Evolutionary conservation across 2,113 vertebrate species (phyloP).

Genomic region (Aspiorhynchus laticeps): DNA sequence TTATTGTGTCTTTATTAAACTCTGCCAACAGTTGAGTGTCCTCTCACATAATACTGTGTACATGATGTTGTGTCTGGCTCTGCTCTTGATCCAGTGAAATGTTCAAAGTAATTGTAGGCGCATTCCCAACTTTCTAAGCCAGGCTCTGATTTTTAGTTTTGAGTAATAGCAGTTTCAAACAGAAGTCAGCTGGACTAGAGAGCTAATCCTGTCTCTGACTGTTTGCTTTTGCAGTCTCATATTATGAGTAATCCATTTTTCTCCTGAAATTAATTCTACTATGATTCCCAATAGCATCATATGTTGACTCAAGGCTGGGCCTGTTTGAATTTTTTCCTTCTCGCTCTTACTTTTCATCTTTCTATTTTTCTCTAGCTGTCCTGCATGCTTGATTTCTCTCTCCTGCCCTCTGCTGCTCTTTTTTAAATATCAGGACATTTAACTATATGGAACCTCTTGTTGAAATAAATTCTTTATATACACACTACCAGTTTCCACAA

Average conservation of each 20-base stretch:
- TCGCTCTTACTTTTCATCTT: constrained; percentile 5
- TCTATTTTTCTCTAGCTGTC: constrained; percentile 1
- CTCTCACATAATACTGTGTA: constrained; percentile 21
- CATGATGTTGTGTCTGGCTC: not conserved
- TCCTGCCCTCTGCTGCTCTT: constrained; percentile 16
- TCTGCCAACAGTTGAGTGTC: not conserved
- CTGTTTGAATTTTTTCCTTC: constrained; percentile 77
- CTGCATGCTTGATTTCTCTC: constrained; percentile 27
- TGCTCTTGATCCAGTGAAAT: constrained; percentile 9
- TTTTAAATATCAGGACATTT: constrained; percentile 72
- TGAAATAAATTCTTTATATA: not conserved
- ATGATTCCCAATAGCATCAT: constrained; percentile 88
- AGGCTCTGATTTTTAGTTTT: constrained; percentile 31
- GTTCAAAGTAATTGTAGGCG: constrained; percentile 21
- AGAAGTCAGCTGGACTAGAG: constrained; percentile 84
- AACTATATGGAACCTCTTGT: constrained; percentile 85
- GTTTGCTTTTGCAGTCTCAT: constrained; percentile 88
- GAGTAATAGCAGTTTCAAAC: constrained; percentile 50
- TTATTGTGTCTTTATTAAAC: not conserved
- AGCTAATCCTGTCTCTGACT: constrained; percentile 85
- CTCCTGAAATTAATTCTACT: constrained; percentile 85
- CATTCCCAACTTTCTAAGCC: constrained; percentile 31
- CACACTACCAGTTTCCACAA: not conserved
- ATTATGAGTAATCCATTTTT: constrained; percentile 89
- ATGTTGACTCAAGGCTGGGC: constrained; percentile 84